Base-by-base conservation (phyloP, 2,888 invertebrate genomes). In the Panorpa germanica region DNA sequence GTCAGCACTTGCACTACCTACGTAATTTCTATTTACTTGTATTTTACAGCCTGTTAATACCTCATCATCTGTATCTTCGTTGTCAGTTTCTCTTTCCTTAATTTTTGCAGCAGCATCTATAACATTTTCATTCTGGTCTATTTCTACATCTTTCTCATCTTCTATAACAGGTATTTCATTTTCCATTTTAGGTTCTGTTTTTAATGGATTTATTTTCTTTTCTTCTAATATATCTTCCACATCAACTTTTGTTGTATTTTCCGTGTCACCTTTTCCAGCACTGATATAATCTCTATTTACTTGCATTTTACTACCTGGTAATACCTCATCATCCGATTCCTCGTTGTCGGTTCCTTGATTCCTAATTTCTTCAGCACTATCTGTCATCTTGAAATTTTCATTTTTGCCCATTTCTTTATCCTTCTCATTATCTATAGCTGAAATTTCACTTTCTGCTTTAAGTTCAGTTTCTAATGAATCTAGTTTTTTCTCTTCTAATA, bases 101-200 rank as follows among this genome's bases (percentile, higher is more conserved):
- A 39, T 35, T 16, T 25, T 28, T 3, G 27, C 15, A 3, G 35
- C 35, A 10, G 35, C 33, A n/a, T 28, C 19, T 11, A 31, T 25
- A 18, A 27, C 25, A 11, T 33, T 29, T 9, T 18, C 25, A 21
- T 33, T 29, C 5, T 26, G 20, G 14, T 26, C 21, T 22, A 22
- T 26, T 9, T 31, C 27, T 26, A 14, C 12, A 25, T 26, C 18
- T 22, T 31, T 27, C n/a, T 31, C 28, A 2, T 13, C 29, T 8
- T 11, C 12, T 22, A 10, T 11, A 5, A 11, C 10, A 10, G 6
- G 22, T n/a, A n/a, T 22, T 12, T 5, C 13, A 26, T 16, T 26
- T 26, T 26, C 26, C n/a, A 9, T 12, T 25, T 25, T 25, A 9
- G 14, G 9, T n/a, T 10, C 13, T 15, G 4, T 11, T 25, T 14